Conservation (phyloP, 92 coral and sea anemone genomes). For the Zoanthus gigantus region DNA sequence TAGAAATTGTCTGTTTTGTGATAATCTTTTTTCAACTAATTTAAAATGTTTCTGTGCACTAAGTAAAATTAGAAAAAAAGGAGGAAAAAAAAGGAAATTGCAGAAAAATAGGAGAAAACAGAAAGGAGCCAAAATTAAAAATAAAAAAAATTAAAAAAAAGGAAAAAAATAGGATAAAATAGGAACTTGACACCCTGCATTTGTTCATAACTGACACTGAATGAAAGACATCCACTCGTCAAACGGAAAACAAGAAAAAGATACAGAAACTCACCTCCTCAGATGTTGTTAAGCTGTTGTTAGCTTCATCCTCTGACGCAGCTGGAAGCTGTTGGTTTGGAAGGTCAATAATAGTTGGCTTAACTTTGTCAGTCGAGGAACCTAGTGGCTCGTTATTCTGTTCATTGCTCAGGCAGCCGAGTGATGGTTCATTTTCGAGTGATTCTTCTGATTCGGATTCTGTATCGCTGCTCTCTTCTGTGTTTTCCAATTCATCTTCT, state of each 20-base stretch:
- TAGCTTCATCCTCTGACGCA: conserved; percentile 10
- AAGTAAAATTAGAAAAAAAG: background rate
- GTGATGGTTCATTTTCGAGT: conserved; percentile 4
- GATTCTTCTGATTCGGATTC: conserved; percentile 24
- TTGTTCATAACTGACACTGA: background rate
- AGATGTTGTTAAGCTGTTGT: conserved; percentile 29
- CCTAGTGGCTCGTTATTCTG: background rate
- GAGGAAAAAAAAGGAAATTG: background rate
- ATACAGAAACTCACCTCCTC: conserved; percentile 22
- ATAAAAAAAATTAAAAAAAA: too few relatives aligned
- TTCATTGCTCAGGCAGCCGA: background rate
- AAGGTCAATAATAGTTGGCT: conserved; percentile 1
- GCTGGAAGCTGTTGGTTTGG: background rate
- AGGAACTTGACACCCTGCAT: background rate
- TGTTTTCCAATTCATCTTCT: background rate
- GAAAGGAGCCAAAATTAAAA: background rate
- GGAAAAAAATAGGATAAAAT: background rate
- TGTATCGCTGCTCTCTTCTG: conserved; percentile 8
- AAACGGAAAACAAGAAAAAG: background rate
- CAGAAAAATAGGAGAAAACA: background rate
- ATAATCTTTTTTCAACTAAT: background rate
- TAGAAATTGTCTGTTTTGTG: background rate
- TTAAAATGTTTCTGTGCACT: background rate
- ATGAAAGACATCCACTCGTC: background rate
- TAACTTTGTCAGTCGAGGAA: conserved; percentile 16